These are phyloP conservation scores for Biston stratarius DNA, from an alignment of 2,888 invertebrate species.

Conservation along the genomic window DNA sequence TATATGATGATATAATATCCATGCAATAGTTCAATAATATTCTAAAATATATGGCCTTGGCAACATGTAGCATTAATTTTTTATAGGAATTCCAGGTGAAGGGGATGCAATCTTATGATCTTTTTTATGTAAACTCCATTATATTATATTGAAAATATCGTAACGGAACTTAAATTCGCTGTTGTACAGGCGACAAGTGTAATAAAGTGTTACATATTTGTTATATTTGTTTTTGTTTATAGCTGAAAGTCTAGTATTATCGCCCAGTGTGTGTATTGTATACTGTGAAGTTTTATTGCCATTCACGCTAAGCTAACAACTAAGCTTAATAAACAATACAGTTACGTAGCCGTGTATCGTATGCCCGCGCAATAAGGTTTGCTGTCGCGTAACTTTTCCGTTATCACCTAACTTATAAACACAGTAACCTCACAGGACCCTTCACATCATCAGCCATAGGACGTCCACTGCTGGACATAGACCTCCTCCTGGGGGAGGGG, in stretches of 20 bases:
- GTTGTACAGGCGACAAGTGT: constrained; percentile 73
- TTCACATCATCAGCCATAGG: too few relatives aligned
- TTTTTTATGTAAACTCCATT: constrained; percentile 60
- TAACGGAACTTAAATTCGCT: constrained; percentile 63
- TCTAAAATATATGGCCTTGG: constrained; percentile 23
- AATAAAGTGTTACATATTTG: constrained; percentile 80
- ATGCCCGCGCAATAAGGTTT: too few relatives aligned
- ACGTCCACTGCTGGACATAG: too few relatives aligned
- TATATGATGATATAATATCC: background rate
- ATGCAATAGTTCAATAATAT: constrained; percentile 15
- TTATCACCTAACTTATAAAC: too few relatives aligned
- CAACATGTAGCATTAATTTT: constrained; percentile 28
- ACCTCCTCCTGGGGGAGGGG: too few relatives aligned
- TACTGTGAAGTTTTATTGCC: too few relatives aligned
- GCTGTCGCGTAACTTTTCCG: too few relatives aligned
- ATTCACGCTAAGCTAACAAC: too few relatives aligned
- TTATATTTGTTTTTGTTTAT: constrained; percentile 54
- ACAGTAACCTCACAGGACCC: too few relatives aligned
- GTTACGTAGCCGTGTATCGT: too few relatives aligned
- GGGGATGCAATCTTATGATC: constrained; percentile 64
- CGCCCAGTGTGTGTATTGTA: too few relatives aligned
- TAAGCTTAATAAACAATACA: background rate
- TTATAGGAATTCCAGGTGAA: constrained; percentile 51
- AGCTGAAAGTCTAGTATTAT: too few relatives aligned
- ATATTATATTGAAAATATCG: constrained; percentile 59